Percentiles rank a stretch among this genome's conserved stretches.
Evolutionary conservation across 1,140 invertebrate genomes (phyloP).

Genomic region (Caenorhabditis tropicalis): DNA sequence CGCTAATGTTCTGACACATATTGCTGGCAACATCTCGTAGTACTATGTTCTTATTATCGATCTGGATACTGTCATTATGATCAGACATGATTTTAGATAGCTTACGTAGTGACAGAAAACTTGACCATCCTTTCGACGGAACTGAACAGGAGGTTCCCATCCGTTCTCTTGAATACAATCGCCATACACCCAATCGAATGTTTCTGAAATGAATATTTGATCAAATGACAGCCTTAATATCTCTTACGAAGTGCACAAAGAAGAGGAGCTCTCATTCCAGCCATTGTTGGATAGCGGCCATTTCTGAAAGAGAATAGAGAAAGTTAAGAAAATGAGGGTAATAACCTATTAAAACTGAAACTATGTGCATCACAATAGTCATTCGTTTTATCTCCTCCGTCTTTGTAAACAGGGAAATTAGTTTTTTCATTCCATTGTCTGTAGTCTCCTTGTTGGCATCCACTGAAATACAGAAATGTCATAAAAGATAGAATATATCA

Average conservation of each 20-base stretch:
- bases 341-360: background rate
- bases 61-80: background rate
- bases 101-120: constrained; percentile 1
- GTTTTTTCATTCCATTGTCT: background rate
- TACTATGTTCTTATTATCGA: background rate
- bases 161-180: background rate
- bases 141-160: background rate
- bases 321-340: too few relatives aligned
- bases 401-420: background rate
- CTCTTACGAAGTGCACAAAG: background rate
- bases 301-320: background rate
- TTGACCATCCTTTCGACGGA: background rate
- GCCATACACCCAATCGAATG: background rate
- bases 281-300: background rate
- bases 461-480: background rate
- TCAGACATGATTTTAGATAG: background rate
- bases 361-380: background rate
- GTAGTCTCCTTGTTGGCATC: background rate
- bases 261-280: background rate
- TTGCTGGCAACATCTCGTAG: background rate
- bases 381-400: too few relatives aligned
- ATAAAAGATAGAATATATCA: background rate
- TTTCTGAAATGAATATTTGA: background rate
- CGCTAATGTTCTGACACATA: background rate
- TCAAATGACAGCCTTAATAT: background rate